A percentile compares a stretch with the other conserved stretches of the same genome.
These are phyloP conservation scores for Lepidotrigona ventralis DNA, from an alignment of 1,140 invertebrate species.

Conservation along the genomic window DNA sequence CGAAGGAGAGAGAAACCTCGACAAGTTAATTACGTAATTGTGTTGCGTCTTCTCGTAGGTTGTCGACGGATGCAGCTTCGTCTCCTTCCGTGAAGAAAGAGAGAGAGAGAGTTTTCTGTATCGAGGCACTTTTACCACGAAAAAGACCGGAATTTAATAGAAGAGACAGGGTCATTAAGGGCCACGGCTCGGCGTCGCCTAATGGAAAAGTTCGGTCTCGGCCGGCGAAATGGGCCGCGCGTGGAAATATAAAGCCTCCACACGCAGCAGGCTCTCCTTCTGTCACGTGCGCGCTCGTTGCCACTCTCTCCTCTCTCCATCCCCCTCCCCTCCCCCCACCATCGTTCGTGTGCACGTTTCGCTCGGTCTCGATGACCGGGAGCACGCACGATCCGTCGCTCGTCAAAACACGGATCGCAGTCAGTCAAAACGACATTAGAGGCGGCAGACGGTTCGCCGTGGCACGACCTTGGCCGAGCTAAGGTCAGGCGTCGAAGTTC, in stretches of 20 bases:
- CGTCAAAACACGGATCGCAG: conserved; percentile 52
- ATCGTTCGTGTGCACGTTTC: neutral
- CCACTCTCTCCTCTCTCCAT: neutral
- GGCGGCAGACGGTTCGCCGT: conserved; percentile 52
- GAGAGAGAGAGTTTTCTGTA: neutral
- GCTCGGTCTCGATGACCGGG: neutral
- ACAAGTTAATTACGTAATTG: conserved; percentile 50
- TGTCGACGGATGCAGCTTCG: conserved; percentile 5
- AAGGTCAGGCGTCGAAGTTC: conserved; percentile 58
- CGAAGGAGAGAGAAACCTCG: neutral
- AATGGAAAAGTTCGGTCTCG: conserved; percentile 46
- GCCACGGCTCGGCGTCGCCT: conserved; percentile 5
- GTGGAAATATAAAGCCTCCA: conserved; percentile 8
- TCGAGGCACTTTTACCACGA: conserved; percentile 40
- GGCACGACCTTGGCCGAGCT: conserved; percentile 64
- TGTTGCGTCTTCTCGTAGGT: conserved; percentile 38
- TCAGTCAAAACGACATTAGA: conserved; percentile 62
- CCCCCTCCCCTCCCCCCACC: too few species aligned
- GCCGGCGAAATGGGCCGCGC: neutral
- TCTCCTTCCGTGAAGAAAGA: neutral
- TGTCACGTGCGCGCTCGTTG: conserved; percentile 8
- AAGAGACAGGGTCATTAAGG: conserved; percentile 30
- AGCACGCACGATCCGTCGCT: conserved; percentile 15
- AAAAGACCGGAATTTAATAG: conserved; percentile 37
- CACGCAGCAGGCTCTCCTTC: neutral